These are phyloP conservation scores for Heterodera filipjevi DNA, from an alignment of 2,888 invertebrate species.

Conservation along the genomic window DNA sequence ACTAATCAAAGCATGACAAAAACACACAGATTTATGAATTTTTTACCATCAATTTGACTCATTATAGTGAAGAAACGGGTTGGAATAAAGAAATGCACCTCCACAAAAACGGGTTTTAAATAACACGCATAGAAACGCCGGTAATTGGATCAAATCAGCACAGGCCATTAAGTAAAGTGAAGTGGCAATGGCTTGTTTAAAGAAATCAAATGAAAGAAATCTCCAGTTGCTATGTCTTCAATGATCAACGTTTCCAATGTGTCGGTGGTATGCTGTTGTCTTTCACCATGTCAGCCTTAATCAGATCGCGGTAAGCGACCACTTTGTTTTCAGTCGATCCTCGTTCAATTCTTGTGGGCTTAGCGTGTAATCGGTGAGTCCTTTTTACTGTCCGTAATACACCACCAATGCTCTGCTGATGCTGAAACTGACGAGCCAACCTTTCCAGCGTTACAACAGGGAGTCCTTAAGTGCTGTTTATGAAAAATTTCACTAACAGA, in stretches of 20 bases:
- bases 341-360: slow-evolving; percentile 10
- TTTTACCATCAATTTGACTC: no score
- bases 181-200: no score
- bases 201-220: neutral
- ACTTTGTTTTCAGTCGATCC: neutral
- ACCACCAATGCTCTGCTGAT: slow-evolving; percentile 10
- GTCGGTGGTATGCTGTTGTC: neutral
- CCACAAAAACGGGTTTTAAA: no score
- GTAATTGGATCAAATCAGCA: no score
- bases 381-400: neutral
- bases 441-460: neutral
- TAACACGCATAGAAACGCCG: no score
- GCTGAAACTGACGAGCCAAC: no score
- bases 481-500: neutral
- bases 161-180: no score
- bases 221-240: neutral
- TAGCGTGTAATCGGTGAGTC: neutral
- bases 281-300: neutral
- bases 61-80: no score
- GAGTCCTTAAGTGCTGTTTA: neutral
- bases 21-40: no score
- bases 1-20: no score
- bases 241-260: neutral
- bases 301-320: slow-evolving; percentile 5
- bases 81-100: no score